Conservation (phyloP, 2,113 vertebrate species). For the Cephalopterus ornatus region DNA sequence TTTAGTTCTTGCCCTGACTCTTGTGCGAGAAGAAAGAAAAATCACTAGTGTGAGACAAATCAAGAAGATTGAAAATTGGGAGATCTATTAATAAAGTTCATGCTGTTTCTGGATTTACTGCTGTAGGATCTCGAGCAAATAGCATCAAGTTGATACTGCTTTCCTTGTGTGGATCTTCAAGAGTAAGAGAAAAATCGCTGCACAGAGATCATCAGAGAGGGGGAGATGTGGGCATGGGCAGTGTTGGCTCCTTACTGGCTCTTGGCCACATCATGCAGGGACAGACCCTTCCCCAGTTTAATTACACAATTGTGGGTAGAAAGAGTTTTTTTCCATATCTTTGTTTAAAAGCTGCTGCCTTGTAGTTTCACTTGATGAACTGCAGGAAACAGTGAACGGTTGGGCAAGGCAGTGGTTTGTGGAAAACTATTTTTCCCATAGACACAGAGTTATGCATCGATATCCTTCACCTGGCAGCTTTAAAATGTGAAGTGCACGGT, state of each 20-base stretch:
- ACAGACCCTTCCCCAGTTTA: not conserved
- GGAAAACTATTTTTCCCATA: not conserved
- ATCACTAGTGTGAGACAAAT: not conserved
- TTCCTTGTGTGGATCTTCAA: not conserved
- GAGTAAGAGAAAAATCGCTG: not conserved
- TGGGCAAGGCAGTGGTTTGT: not conserved
- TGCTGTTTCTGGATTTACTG: not conserved
- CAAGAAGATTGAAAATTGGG: not conserved
- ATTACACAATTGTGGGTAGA: not conserved
- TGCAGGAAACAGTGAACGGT: not conserved
- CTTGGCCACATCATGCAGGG: not conserved
- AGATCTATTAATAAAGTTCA: not conserved
- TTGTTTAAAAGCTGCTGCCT: not conserved
- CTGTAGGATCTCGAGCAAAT: not conserved
- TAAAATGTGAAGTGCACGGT: too few relatives aligned
- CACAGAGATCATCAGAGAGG: not conserved
- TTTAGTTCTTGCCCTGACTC: not conserved
- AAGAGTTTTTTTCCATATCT: not conserved
- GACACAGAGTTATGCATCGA: not conserved
- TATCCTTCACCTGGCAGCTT: not conserved
- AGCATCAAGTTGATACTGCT: not conserved
- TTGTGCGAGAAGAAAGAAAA: not conserved
- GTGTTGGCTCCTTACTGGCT: not conserved
- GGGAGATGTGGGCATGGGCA: accelerated
- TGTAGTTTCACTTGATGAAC: not conserved